Percentiles rank a stretch among this genome's conserved stretches.
Conservation (phyloP, 2,113 vertebrate genomes). For the Stercorarius parasiticus region DNA sequence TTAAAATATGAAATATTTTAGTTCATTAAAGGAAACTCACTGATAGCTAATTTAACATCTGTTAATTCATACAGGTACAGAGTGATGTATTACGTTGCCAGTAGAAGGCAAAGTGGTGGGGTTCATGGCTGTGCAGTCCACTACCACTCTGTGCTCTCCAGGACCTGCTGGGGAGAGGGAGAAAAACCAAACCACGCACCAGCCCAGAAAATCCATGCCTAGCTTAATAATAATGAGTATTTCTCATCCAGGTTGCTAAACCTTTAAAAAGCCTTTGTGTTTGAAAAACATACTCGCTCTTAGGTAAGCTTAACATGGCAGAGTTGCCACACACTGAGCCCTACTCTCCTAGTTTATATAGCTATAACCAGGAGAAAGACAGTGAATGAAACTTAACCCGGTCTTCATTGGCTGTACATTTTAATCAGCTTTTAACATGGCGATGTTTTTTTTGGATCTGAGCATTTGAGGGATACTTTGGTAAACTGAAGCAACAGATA, state of each 20-base stretch:
- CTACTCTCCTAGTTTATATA: neutral
- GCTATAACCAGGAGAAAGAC: neutral
- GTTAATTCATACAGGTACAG: neutral
- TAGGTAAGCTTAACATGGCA: neutral
- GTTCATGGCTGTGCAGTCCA: neutral
- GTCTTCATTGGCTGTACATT: neutral
- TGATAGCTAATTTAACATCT: neutral
- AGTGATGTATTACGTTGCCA: neutral
- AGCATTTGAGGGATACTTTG: neutral
- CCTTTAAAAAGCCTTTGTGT: neutral
- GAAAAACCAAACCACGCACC: fast-evolving
- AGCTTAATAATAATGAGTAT: neutral
- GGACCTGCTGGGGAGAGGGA: neutral
- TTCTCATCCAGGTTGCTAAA: neutral
- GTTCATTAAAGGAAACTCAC: neutral
- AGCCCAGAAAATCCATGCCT: neutral
- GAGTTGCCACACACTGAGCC: neutral
- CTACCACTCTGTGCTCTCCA: neutral
- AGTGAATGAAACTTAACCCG: neutral
- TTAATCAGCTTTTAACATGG: neutral
- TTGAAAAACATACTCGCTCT: neutral
- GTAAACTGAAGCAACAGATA: neutral
- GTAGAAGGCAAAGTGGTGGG: neutral
- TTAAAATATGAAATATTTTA: neutral
- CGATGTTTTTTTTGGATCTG: neutral